A percentile compares a stretch with the other conserved stretches of the same genome.
These are phyloP conservation scores for Rotaria macrura DNA, from an alignment of 2,888 invertebrate species.

Conservation along the genomic window DNA sequence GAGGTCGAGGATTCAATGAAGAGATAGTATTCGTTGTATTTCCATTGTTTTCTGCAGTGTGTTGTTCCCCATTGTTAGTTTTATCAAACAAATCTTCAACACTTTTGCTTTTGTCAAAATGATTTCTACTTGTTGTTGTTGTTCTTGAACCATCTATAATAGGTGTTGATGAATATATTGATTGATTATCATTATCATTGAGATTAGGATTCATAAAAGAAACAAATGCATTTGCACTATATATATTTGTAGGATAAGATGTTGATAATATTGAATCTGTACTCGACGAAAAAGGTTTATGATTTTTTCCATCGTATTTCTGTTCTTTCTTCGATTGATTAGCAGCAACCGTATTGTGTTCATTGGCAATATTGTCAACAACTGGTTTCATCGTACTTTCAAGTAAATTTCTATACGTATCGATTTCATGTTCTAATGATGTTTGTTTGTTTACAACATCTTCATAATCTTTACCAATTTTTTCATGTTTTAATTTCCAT, in stretches of 20 bases:
- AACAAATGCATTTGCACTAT: background rate
- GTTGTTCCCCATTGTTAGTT: background rate
- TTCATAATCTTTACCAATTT: slow-evolving; percentile 27
- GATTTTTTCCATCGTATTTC: background rate
- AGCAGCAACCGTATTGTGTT: background rate
- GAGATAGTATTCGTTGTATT: background rate
- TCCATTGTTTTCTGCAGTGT: background rate
- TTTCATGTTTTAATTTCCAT: slow-evolving; percentile 21
- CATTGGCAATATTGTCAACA: background rate
- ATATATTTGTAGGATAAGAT: too few species aligned
- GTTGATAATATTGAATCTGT: background rate
- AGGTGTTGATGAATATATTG: background rate
- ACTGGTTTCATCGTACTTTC: slow-evolving; percentile 43
- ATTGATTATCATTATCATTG: background rate
- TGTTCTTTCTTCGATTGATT: background rate
- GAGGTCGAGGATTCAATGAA: background rate
- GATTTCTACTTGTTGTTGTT: background rate
- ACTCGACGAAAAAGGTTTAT: background rate
- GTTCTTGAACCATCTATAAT: background rate
- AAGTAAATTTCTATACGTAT: slow-evolving; percentile 54
- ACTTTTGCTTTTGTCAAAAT: background rate
- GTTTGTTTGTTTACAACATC: slow-evolving; percentile 52
- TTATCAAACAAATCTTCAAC: background rate
- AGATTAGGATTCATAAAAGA: background rate
- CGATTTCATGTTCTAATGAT: slow-evolving; percentile 54